A percentile compares a stretch with the other conserved stretches of the same genome.
These are phyloP conservation scores for Meta bourneti DNA, from an alignment of 2,888 invertebrate genomes.

Conservation along the genomic window DNA sequence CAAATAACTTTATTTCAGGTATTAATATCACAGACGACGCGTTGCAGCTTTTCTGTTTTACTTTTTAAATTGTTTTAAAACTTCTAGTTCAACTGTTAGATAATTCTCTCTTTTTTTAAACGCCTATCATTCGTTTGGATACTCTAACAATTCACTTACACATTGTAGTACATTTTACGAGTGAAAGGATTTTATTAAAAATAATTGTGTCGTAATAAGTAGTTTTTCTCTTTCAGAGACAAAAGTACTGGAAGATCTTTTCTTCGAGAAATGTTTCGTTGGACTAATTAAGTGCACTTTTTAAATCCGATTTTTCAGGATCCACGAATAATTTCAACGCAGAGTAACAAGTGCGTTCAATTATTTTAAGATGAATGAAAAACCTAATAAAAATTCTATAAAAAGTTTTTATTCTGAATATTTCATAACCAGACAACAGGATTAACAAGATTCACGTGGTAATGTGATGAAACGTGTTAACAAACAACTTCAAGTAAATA, in stretches of 20 bases:
- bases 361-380: conserved; percentile 29
- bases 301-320: conserved; percentile 41
- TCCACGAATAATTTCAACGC: conserved; percentile 17
- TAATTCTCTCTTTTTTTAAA: too few relatives aligned
- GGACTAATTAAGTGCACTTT: conserved; percentile 39
- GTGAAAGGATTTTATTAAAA: not conserved
- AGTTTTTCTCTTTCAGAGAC: not conserved
- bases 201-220: not conserved
- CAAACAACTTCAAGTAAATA: too few relatives aligned
- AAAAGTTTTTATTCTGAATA: too few relatives aligned
- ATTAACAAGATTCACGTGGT: too few relatives aligned
- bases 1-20: too few relatives aligned
- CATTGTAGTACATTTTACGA: not conserved
- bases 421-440: too few relatives aligned
- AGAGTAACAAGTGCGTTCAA: conserved; percentile 48
- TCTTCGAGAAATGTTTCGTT: not conserved
- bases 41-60: too few relatives aligned
- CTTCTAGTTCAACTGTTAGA: too few relatives aligned
- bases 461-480: too few relatives aligned
- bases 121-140: not conserved
- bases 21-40: too few relatives aligned
- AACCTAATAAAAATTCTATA: too few relatives aligned
- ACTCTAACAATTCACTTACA: not conserved
- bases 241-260: not conserved
- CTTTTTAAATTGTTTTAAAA: too few relatives aligned